These are phyloP conservation scores for Trachurus trachurus DNA, from an alignment of 2,797 vertebrate genomes.

Conservation along the genomic window DNA sequence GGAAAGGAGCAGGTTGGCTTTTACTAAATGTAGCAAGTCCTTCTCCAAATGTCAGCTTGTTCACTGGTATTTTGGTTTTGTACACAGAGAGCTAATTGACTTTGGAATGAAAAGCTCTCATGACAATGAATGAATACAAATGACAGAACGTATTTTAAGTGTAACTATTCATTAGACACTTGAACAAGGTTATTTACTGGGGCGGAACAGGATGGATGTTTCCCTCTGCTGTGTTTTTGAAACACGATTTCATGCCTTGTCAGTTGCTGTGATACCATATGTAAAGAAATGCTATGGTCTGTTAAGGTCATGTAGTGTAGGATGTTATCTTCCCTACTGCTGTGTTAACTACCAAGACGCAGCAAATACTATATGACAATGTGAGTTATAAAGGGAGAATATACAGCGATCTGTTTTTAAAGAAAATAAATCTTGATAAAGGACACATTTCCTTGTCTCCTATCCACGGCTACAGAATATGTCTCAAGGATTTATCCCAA, in stretches of 20 bases:
- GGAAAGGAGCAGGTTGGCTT: conserved; percentile 39
- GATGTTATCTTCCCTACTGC: conserved; percentile 11
- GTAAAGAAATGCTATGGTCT: conserved; percentile 40
- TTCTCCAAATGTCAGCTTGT: conserved; percentile 71
- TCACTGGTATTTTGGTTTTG: conserved; percentile 66
- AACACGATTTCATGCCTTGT: conserved; percentile 44
- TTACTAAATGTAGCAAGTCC: conserved; percentile 31
- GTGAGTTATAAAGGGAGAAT: too few species aligned
- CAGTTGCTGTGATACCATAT: conserved; percentile 8
- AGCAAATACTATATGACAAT: background rate
- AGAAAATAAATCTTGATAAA: too few species aligned
- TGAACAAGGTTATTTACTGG: conserved; percentile 12
- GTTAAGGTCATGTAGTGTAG: conserved; percentile 25
- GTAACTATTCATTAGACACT: conserved; percentile 24
- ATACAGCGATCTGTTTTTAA: too few species aligned
- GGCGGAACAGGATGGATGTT: conserved; percentile 12
- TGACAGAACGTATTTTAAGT: conserved; percentile 19
- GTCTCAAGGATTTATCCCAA: too few species aligned
- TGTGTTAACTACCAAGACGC: background rate
- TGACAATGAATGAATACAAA: conserved; percentile 40
- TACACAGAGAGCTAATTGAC: conserved; percentile 52
- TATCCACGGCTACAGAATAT: too few species aligned
- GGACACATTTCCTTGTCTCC: too few species aligned
- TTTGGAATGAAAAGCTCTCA: conserved; percentile 28
- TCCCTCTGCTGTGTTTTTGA: conserved; percentile 7